Percentiles rank a stretch among this genome's conserved stretches.
Evolutionary conservation across 2,797 vertebrate species (phyloP).

Genomic region (Champsocephalus gunnari): DNA sequence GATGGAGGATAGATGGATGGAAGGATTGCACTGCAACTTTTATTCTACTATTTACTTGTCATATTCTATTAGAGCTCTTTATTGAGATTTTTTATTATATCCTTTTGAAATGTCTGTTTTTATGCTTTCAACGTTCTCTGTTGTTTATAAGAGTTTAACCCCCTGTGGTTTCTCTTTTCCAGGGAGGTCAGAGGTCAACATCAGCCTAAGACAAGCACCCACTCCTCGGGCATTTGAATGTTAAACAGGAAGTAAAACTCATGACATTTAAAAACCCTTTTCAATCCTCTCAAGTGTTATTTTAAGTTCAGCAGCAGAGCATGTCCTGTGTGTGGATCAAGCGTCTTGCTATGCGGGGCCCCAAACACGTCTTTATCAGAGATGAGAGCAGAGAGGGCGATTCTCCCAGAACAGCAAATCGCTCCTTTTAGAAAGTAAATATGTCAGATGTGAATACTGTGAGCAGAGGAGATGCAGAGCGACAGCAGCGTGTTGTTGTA

Average conservation of each 20-base stretch:
- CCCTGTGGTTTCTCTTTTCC: not conserved
- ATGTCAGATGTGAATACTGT: conserved; percentile 16
- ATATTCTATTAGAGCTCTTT: no score
- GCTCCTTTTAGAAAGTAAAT: conserved; percentile 13
- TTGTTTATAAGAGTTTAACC: not conserved
- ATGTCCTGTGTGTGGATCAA: not conserved
- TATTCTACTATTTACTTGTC: no score
- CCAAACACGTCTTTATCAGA: conserved; percentile 8
- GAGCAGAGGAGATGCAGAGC: conserved; percentile 17
- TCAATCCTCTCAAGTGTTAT: not conserved
- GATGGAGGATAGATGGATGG: no score
- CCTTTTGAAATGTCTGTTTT: no score
- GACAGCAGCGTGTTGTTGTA: conserved; percentile 36
- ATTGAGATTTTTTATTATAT: no score
- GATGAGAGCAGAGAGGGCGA: not conserved
- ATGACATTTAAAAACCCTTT: not conserved
- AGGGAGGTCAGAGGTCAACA: conserved; percentile 35
- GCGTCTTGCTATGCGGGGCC: not conserved
- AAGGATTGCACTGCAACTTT: no score
- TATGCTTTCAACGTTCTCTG: no score
- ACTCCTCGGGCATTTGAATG: not conserved
- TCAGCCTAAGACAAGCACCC: not conserved
- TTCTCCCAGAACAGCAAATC: not conserved
- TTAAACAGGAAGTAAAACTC: not conserved
- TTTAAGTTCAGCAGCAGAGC: conserved; percentile 2